phyloP scores from a whole-genome alignment of 2,888 invertebrate genomes.

The Odontothrips loti region DNA sequence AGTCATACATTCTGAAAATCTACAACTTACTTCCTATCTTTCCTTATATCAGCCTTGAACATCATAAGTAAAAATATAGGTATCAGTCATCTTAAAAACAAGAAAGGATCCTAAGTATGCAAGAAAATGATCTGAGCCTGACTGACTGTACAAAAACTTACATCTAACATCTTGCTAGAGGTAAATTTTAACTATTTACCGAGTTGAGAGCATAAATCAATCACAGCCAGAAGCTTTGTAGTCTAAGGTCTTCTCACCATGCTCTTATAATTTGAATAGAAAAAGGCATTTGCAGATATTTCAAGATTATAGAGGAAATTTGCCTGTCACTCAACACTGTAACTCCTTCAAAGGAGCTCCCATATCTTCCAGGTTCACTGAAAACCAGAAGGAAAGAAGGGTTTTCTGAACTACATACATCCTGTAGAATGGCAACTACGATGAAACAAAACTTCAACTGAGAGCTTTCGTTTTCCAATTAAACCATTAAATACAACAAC shows the following conservation, averaged over 20 bases:
- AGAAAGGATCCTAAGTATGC: no score
- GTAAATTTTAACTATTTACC: not conserved
- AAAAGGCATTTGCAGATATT: not conserved
- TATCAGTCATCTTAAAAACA: not conserved
- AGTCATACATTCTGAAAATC: no score
- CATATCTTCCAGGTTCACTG: not conserved
- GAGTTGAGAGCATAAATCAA: constrained; percentile 28
- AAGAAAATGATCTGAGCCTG: not conserved
- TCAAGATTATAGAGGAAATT: not conserved
- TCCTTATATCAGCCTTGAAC: no score
- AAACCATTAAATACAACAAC: no score
- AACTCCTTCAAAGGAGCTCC: not conserved
- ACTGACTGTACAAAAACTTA: not conserved
- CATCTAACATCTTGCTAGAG: not conserved
- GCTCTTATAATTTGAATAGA: not conserved
- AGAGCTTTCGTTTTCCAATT: no score
- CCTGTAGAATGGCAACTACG: not conserved
- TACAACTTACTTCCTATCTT: no score
- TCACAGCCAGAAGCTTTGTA: not conserved
- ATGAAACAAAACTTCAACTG: no score
- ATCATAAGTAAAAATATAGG: not conserved
- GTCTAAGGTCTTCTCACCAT: not conserved
- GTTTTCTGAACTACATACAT: not conserved
- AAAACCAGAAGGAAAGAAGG: not conserved
- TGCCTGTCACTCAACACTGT: not conserved